phyloP scores from a whole-genome alignment of 2,888 invertebrate species.

The Archaeoteleia sp. region DNA sequence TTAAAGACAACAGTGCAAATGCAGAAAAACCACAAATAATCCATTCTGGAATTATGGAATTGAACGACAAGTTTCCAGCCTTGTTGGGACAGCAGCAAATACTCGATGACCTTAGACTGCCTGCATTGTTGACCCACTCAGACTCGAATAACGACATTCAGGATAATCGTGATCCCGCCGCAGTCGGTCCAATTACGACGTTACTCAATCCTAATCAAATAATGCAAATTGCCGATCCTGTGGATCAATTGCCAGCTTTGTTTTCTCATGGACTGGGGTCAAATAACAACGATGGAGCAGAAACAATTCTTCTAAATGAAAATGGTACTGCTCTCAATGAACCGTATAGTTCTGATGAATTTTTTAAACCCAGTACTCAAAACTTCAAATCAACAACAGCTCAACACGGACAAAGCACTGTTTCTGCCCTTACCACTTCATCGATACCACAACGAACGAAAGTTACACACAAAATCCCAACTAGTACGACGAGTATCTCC shows the following conservation, averaged over 20 bases:
- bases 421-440: constrained; percentile 18
- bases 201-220: constrained; percentile 69
- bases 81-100: constrained; percentile 66
- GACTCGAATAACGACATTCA: constrained; percentile 65
- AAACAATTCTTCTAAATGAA: constrained; percentile 74
- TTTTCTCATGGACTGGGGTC: constrained; percentile 69
- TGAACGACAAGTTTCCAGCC: constrained; percentile 62
- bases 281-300: constrained; percentile 64
- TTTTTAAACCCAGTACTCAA: constrained; percentile 63
- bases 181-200: constrained; percentile 65
- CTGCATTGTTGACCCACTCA: constrained; percentile 64
- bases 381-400: constrained; percentile 19
- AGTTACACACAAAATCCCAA: constrained; percentile 17
- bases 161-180: constrained; percentile 52
- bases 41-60: constrained; percentile 52
- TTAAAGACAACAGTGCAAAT: constrained; percentile 75
- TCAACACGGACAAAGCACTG: constrained; percentile 29
- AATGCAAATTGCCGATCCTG: constrained; percentile 72
- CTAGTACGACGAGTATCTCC: constrained; percentile 9
- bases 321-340: constrained; percentile 74
- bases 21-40: constrained; percentile 61
- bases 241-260: constrained; percentile 70
- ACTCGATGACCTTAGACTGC: constrained; percentile 67
- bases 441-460: not conserved
- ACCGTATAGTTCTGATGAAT: constrained; percentile 72